A percentile compares a stretch with the other conserved stretches of the same genome.
phyloP scores from a whole-genome alignment of 2,888 invertebrate genomes.

The Caprella mutica region DNA sequence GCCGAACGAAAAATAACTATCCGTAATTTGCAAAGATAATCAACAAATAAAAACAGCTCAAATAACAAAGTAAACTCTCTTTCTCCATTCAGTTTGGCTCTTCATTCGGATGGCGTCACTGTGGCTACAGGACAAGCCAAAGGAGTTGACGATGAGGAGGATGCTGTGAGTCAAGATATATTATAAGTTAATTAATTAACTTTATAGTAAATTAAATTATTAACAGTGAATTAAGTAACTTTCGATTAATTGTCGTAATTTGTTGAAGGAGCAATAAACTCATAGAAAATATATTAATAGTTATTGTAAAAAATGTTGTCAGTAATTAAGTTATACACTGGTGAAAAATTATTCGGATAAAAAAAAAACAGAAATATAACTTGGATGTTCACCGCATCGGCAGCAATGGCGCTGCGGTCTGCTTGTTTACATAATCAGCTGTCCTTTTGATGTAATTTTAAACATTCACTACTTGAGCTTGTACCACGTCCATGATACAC shows the following conservation, averaged over 20 bases:
- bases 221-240: too few relatives aligned
- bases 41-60: too few relatives aligned
- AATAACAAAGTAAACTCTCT: too few relatives aligned
- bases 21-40: too few relatives aligned
- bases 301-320: background rate
- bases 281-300: background rate
- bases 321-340: background rate
- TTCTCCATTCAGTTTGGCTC: constrained; percentile 52
- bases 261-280: background rate
- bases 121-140: constrained; percentile 69
- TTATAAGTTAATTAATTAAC: background rate
- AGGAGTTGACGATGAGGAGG: constrained; percentile 4
- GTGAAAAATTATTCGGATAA: background rate
- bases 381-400: too few relatives aligned
- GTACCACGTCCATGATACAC: background rate
- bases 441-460: background rate
- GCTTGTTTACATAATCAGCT: too few relatives aligned
- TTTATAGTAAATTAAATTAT: background rate
- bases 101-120: constrained; percentile 79
- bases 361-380: too few relatives aligned
- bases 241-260: background rate
- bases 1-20: too few relatives aligned
- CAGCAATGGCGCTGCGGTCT: too few relatives aligned
- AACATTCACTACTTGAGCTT: background rate
- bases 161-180: constrained; percentile 1